Evolutionary conservation across 2,888 invertebrate genomes (phyloP).

Genomic region (Pinctada fucata): DNA sequence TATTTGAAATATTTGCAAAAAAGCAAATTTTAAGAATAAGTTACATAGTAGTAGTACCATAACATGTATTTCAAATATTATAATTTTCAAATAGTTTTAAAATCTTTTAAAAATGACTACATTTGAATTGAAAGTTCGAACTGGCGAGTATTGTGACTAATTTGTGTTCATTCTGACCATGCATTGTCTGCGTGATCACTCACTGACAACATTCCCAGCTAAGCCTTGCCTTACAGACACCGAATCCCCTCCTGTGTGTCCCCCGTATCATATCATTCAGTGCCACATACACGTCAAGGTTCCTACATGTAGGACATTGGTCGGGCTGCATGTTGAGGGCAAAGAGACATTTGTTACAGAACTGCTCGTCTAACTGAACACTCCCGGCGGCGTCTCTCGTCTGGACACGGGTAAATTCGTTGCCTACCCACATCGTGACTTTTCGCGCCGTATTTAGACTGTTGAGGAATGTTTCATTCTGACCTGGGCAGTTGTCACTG

Average conservation of each 20-base stretch:
- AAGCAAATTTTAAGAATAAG: no score
- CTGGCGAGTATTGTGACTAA: no score
- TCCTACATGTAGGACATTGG: not conserved
- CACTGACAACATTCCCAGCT: no score
- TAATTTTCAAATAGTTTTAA: no score
- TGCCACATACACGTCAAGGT: not conserved
- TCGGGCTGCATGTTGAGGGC: not conserved
- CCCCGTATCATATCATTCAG: not conserved
- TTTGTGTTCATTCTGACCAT: no score
- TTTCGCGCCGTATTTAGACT: not conserved
- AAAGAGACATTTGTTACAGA: not conserved
- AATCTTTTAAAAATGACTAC: no score
- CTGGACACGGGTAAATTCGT: constrained; percentile 1
- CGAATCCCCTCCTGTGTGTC: not conserved
- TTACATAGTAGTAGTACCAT: no score
- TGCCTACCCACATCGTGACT: not conserved
- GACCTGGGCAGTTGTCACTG: not conserved
- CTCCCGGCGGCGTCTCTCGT: not conserved
- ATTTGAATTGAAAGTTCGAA: no score
- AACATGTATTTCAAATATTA: no score
- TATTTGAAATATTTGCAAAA: no score
- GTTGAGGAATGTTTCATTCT: not conserved
- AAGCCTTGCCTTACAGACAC: not conserved
- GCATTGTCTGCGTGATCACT: no score
- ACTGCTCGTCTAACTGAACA: not conserved